phyloP scores from a whole-genome alignment of 2,888 invertebrate species.

The Dasysyrphus tricinctus region DNA sequence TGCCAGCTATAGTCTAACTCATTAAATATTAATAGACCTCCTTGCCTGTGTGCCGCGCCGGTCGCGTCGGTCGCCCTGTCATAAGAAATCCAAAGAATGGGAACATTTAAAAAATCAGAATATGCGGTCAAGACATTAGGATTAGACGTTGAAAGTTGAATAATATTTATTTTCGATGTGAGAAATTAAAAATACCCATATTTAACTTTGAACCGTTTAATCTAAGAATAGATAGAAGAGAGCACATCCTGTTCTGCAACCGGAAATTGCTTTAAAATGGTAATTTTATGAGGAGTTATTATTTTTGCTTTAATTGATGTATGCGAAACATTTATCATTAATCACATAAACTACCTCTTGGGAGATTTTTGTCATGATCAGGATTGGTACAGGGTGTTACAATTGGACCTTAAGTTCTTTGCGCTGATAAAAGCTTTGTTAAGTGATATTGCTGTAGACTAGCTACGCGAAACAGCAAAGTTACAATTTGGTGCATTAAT shows the following conservation, averaged over 20 bases:
- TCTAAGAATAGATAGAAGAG: neutral
- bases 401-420: too few relatives aligned
- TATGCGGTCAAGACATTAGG: conserved; percentile 56
- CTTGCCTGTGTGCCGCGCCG: neutral
- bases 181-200: conserved; percentile 6
- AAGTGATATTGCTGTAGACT: too few relatives aligned
- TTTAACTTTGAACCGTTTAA: conserved; percentile 6
- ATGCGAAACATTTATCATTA: neutral
- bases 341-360: neutral
- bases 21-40: conserved; percentile 67
- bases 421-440: too few relatives aligned
- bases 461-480: too few relatives aligned
- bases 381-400: neutral
- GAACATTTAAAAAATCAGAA: conserved; percentile 55
- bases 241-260: conserved; percentile 18
- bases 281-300: neutral
- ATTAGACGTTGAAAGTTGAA: conserved; percentile 11
- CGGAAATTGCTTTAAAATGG: conserved; percentile 2
- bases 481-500: too few relatives aligned
- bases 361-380: neutral
- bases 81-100: conserved; percentile 19
- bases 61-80: neutral
- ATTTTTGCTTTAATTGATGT: neutral
- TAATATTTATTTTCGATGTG: neutral
- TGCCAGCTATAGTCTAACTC: conserved; percentile 50